Base-by-base conservation (phyloP, 2,888 invertebrate genomes). In the Erebia palarica region DNA sequence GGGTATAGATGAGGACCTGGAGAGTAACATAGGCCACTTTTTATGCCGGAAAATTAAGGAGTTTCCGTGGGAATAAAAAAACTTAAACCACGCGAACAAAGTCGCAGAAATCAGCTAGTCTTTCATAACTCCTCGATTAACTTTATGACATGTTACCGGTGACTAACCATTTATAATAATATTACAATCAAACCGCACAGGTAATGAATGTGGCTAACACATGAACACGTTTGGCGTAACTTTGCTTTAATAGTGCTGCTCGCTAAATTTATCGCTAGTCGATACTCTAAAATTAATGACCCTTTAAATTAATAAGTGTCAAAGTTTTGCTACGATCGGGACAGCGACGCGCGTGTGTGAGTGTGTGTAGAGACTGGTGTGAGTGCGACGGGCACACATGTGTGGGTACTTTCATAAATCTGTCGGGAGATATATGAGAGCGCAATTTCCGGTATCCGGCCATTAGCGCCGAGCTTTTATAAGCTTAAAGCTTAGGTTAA, bases 391-490 rank as follows among this genome's bases (percentile, higher is more conserved):
- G 84, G 76, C 84, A 92, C 84, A 92, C 94, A 94, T 93, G 93
- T 93, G 91, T 93, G 92, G 87, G 96, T 96, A 96, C 96, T 96
- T 96, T 96, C 96, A 96, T 96, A 96, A 96, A 96, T 96, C 96
- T 96, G 96, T 96, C 94, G 94, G 94, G 95, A 96, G 96, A 96
- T 96, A 96, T 96, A 96, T 96, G 96, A 96, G 96, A 95, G 96
- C 96, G 96, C 96, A 96, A 96, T 96, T 96, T 96, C 96, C 96
- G 95, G 96, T 96, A 96, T 96, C 96, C 96, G 96, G 96, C 96
- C 96, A 96, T 96, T 96, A 96, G 94, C 94, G 94, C 93, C 91
- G 92, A 93, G 94, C 94, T 94, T 94, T 94, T 94, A 95, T 95
- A 95, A 95, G 95, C 95, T 94, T 92, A 92, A 92, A 93, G 92